Conservation (phyloP, 2,888 invertebrate species). For the Nysson spinosus region DNA sequence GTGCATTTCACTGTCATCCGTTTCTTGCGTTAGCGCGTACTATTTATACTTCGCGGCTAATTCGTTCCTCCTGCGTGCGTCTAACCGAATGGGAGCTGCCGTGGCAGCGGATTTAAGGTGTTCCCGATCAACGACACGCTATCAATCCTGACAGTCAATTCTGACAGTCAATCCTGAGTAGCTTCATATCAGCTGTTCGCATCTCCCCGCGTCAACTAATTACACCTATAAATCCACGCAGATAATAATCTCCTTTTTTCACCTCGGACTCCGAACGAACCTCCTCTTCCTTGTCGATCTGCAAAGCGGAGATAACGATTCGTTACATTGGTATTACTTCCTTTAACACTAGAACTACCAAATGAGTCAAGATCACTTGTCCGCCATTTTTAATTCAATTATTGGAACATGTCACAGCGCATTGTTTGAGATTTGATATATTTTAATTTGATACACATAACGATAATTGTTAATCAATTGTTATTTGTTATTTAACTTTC, state of each 20-base stretch:
- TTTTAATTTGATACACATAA: too few species aligned
- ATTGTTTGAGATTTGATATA: too few species aligned
- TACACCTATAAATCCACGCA: conserved; percentile 4
- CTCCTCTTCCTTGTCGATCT: too few species aligned
- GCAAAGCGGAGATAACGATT: too few species aligned
- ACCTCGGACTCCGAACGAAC: not conserved
- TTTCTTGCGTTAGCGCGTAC: conserved; percentile 30
- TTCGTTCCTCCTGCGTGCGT: conserved; percentile 53
- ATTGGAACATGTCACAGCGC: too few species aligned
- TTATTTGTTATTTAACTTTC: too few species aligned
- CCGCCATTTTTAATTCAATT: too few species aligned
- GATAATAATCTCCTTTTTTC: conserved; percentile 11
- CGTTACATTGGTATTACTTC: too few species aligned
- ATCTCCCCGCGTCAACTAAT: conserved; percentile 32
- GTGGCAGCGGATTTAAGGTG: conserved; percentile 49
- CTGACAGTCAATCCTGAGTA: too few species aligned
- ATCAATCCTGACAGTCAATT: conserved; percentile 15
- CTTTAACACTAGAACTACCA: too few species aligned
- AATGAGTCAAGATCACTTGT: too few species aligned
- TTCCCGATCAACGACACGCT: conserved; percentile 39
- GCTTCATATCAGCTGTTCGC: conserved; percentile 23
- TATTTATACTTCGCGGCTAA: conserved; percentile 64
- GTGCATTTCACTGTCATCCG: conserved; percentile 28
- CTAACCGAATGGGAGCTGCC: conserved; percentile 32
- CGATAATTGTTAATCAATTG: too few species aligned